Percentiles rank a stretch among this genome's conserved stretches.
Conservation (phyloP, 2,113 vertebrate species). For the Bolborhynchus lineola region DNA sequence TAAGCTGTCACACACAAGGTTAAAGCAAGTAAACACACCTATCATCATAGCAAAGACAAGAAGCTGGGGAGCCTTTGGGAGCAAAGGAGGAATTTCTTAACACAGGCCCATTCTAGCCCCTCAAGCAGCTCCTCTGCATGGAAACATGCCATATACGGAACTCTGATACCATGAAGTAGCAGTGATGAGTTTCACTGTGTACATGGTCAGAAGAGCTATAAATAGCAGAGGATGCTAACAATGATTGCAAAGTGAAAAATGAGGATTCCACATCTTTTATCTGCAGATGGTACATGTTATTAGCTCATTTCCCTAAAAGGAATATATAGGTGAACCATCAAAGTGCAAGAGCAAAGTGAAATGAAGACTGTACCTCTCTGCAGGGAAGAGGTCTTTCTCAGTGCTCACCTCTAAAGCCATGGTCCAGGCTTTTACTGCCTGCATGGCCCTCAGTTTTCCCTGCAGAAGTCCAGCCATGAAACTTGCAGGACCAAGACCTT, state of each 20-base stretch:
- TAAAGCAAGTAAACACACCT: not conserved
- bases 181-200: not conserved
- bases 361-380: not conserved
- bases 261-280: not conserved
- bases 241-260: not conserved
- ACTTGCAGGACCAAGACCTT: not conserved
- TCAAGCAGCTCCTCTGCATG: not conserved
- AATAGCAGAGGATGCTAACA: not conserved
- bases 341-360: not conserved
- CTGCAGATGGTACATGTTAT: not conserved
- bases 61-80: not conserved
- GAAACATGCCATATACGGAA: accelerated
- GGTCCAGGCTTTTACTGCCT: not conserved
- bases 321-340: not conserved
- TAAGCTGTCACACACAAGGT: not conserved
- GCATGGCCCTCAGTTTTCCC: not conserved
- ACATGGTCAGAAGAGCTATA: not conserved
- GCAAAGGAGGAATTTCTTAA: not conserved
- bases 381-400: not conserved
- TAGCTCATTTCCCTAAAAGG: not conserved
- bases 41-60: not conserved
- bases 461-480: not conserved
- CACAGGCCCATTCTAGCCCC: accelerated
- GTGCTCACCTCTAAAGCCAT: not conserved
- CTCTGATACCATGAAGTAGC: accelerated